Conservation (phyloP, 2,797 vertebrate genomes). For the Crypturellus tataupa region DNA sequence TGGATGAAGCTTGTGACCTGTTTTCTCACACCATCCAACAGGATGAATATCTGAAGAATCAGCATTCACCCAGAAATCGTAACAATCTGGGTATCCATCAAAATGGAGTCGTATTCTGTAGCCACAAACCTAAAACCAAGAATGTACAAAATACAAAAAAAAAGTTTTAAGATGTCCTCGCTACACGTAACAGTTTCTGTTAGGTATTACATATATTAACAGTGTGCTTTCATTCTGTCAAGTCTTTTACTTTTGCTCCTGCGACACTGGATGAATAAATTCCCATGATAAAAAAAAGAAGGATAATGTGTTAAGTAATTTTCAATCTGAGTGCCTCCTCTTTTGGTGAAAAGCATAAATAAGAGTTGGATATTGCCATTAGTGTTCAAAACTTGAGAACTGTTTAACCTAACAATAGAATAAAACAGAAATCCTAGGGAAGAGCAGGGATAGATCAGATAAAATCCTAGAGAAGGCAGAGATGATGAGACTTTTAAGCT, state of each 20-base stretch:
- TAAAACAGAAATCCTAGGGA: neutral
- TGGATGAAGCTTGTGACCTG: conserved; percentile 87
- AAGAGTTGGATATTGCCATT: neutral
- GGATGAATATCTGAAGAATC: conserved; percentile 89
- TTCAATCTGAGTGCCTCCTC: neutral
- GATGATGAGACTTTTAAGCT: neutral
- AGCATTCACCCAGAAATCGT: conserved; percentile 90
- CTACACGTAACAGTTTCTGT: neutral
- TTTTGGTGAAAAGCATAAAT: conserved; percentile 10
- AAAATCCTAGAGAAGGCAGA: neutral
- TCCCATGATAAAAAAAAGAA: neutral
- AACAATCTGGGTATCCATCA: conserved; percentile 88
- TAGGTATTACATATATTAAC: neutral
- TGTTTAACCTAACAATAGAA: neutral
- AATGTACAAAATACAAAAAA: neutral
- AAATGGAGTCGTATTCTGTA: conserved; percentile 89
- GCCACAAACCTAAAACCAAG: conserved; percentile 84
- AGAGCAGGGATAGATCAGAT: neutral
- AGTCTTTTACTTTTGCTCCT: conserved; percentile 8
- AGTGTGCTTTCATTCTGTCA: neutral
- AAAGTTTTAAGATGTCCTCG: neutral
- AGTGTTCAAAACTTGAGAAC: neutral
- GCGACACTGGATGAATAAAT: neutral
- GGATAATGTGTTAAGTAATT: conserved; percentile 7
- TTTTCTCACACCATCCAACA: conserved; percentile 91